Evolutionary conservation across 1,140 invertebrate species (phyloP).

Genomic region (Zophobas atratus): DNA sequence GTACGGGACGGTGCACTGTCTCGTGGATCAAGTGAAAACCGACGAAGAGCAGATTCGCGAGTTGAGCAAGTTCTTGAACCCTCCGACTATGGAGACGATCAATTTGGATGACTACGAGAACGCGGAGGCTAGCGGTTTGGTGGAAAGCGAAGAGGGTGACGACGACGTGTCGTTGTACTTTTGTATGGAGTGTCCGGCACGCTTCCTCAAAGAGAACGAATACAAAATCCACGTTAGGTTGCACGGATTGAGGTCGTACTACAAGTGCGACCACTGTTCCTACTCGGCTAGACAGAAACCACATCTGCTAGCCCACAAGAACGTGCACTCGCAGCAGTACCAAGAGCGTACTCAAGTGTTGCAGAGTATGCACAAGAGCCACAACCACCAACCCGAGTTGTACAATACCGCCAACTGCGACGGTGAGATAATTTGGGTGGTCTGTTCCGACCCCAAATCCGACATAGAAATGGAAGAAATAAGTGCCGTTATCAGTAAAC

Average conservation of each 20-base stretch:
- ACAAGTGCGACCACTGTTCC: conserved; percentile 84
- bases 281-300: conserved; percentile 81
- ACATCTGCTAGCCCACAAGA: conserved; percentile 81
- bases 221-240: conserved; percentile 77
- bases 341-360: conserved; percentile 83
- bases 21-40: conserved; percentile 75
- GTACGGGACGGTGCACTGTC: conserved; percentile 79
- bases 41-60: conserved; percentile 81
- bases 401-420: conserved; percentile 69
- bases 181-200: conserved; percentile 82
- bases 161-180: conserved; percentile 70
- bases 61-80: conserved; percentile 69
- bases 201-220: conserved; percentile 79
- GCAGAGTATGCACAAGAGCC: conserved; percentile 76
- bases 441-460: conserved; percentile 74
- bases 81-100: conserved; percentile 53
- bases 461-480: conserved; percentile 51
- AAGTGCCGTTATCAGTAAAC: conserved; percentile 65
- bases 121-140: conserved; percentile 57
- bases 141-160: conserved; percentile 59
- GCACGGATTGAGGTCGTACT: conserved; percentile 75
- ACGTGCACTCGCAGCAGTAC: conserved; percentile 87
- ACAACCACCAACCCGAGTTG: conserved; percentile 76
- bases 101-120: conserved; percentile 57
- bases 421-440: conserved; percentile 67